These are phyloP conservation scores for Auanema sp. DNA, from an alignment of 2,888 invertebrate genomes.

Conservation along the genomic window DNA sequence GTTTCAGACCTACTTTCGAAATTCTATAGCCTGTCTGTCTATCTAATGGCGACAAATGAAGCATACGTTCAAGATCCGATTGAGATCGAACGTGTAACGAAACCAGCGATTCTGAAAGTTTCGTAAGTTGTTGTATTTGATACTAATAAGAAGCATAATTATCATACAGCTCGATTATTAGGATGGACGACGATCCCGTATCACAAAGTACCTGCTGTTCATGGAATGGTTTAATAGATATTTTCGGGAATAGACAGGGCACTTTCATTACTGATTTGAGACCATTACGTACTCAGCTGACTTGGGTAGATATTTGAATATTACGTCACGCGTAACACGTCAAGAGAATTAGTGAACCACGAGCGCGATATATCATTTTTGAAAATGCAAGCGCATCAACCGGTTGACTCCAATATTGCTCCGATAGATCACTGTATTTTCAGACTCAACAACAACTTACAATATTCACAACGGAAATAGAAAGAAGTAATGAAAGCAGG, in stretches of 20 bases:
- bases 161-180: background rate
- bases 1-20: too few relatives aligned
- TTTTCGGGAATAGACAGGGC: slow-evolving; percentile 46
- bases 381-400: too few relatives aligned
- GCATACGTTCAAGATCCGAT: background rate
- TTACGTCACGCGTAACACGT: too few relatives aligned
- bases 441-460: too few relatives aligned
- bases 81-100: background rate
- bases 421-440: too few relatives aligned
- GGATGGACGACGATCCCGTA: slow-evolving; percentile 9
- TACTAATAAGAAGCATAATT: background rate
- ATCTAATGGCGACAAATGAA: background rate
- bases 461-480: too few relatives aligned
- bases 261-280: slow-evolving; percentile 37
- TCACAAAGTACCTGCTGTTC: slow-evolving; percentile 10
- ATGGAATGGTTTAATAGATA: slow-evolving; percentile 34
- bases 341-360: too few relatives aligned
- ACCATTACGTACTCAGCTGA: slow-evolving; percentile 34
- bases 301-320: slow-evolving; percentile 19
- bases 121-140: background rate
- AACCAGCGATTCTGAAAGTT: background rate
- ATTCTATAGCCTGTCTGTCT: background rate
- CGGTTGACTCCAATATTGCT: too few relatives aligned
- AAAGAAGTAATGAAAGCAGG: too few relatives aligned
- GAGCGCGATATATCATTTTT: background rate